Conservation (phyloP, 2,888 invertebrate genomes). For the Eucera pruinosa region DNA sequence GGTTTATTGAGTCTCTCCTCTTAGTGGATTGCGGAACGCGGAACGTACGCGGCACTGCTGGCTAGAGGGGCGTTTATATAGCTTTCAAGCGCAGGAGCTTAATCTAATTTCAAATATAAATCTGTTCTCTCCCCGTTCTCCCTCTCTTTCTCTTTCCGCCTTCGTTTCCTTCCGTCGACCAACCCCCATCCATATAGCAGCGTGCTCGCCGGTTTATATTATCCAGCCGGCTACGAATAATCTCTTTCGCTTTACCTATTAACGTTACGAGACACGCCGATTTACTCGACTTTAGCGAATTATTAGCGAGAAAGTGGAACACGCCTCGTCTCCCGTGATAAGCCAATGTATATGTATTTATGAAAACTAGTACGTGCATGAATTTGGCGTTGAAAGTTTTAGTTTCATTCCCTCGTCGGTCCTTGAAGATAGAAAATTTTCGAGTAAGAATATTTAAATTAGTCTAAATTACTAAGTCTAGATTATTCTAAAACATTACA, state of each 20-base stretch:
- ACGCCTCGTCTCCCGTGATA: slow-evolving; percentile 20
- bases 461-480: too few species aligned
- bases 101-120: slow-evolving; percentile 85
- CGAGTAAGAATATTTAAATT: too few species aligned
- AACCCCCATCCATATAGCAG: slow-evolving; percentile 64
- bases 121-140: slow-evolving; percentile 80
- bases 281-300: slow-evolving; percentile 44
- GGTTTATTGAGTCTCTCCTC: slow-evolving; percentile 82
- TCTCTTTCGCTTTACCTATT: slow-evolving; percentile 71
- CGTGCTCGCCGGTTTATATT: slow-evolving; percentile 73
- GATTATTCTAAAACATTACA: too few species aligned
- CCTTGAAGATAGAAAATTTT: too few species aligned
- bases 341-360: slow-evolving; percentile 4
- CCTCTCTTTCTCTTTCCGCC: slow-evolving; percentile 59
- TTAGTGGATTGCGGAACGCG: slow-evolving; percentile 78
- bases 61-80: slow-evolving; percentile 82
- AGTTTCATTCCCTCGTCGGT: background rate
- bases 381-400: background rate
- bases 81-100: slow-evolving; percentile 84
- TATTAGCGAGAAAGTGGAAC: slow-evolving; percentile 16
- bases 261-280: slow-evolving; percentile 65
- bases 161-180: slow-evolving; percentile 53
- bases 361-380: background rate
- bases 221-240: slow-evolving; percentile 76
- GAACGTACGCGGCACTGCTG: slow-evolving; percentile 72